A percentile compares a stretch with the other conserved stretches of the same genome.
These are phyloP conservation scores for Anguilla marmorata DNA, from an alignment of 2,797 vertebrate species.

Conservation along the genomic window DNA sequence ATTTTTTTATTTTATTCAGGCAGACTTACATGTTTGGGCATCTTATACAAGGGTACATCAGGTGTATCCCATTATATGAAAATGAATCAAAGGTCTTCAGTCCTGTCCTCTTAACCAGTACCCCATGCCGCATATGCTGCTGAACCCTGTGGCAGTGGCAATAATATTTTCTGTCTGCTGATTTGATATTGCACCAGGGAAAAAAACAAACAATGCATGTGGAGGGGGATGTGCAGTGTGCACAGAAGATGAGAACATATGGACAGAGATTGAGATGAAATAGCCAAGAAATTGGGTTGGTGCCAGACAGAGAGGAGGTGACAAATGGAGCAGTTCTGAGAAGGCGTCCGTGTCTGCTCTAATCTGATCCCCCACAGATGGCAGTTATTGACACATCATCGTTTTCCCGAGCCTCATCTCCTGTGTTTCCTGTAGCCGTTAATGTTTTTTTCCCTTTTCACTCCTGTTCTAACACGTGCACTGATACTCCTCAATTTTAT, in stretches of 20 bases:
- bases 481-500: not conserved
- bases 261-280: constrained; percentile 53
- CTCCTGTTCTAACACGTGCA: not conserved
- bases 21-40: not conserved
- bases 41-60: not conserved
- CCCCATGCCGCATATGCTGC: not conserved
- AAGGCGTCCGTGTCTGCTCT: constrained; percentile 37
- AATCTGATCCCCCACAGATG: constrained; percentile 25
- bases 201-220: not conserved
- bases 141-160: not conserved
- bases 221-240: constrained; percentile 19
- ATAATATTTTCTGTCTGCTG: constrained; percentile 9
- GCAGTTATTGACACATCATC: constrained; percentile 17
- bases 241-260: constrained; percentile 53
- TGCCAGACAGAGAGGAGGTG: constrained; percentile 57
- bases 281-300: constrained; percentile 49
- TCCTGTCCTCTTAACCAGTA: not conserved
- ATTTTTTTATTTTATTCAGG: not conserved
- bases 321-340: constrained; percentile 52
- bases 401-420: not conserved
- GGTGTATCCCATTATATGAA: not conserved
- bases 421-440: not conserved
- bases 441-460: not conserved
- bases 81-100: not conserved
- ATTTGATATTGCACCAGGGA: not conserved